Conservation (phyloP, 2,113 vertebrate genomes). For the Isurus oxyrinchus region DNA sequence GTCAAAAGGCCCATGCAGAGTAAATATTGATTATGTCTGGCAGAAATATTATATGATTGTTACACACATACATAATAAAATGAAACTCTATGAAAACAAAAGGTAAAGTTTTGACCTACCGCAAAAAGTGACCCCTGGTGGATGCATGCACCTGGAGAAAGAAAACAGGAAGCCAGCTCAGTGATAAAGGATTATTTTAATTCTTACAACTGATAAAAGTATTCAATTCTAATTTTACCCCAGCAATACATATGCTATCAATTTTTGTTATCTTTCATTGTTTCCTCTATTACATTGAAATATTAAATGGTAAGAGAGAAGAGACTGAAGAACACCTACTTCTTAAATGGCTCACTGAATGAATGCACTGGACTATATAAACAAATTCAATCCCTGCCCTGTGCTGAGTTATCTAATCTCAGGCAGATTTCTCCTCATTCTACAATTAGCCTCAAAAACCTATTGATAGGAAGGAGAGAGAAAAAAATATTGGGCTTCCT, state of each 20-base stretch:
- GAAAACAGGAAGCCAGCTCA: slow-evolving; percentile 24
- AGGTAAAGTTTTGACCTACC: slow-evolving; percentile 63
- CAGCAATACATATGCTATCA: not conserved
- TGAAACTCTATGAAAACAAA: not conserved
- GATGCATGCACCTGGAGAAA: slow-evolving; percentile 72
- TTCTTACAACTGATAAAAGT: not conserved
- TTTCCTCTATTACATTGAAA: not conserved
- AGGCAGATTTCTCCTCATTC: not conserved
- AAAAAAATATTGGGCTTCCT: not conserved
- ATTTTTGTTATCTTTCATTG: not conserved
- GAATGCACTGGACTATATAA: not conserved
- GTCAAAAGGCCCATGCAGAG: not conserved
- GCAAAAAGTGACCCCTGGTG: slow-evolving; percentile 63
- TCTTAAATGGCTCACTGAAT: slow-evolving; percentile 37
- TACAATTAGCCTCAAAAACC: not conserved
- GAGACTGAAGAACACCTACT: not conserved
- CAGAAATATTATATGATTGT: not conserved
- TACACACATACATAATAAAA: not conserved
- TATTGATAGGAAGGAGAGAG: not conserved
- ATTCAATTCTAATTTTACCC: not conserved
- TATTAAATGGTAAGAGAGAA: not conserved
- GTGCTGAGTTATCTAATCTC: not conserved
- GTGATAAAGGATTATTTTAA: not conserved
- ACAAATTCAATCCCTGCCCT: not conserved
- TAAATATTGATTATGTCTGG: not conserved